Evolutionary conservation across 2,888 invertebrate species (phyloP).

Genomic region (Dioctria rufipes): DNA sequence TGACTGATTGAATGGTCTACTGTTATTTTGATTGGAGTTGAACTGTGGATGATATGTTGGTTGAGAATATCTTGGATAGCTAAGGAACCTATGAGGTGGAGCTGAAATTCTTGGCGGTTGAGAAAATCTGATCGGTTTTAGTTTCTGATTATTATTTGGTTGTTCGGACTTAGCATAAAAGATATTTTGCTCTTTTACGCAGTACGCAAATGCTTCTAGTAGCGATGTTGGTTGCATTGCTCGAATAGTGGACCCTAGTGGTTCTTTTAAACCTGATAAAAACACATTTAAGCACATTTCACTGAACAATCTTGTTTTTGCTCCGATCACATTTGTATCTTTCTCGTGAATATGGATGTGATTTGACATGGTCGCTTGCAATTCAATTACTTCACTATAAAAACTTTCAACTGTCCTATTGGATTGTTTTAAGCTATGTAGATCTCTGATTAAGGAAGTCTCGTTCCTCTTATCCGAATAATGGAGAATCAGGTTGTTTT

Average conservation of each 20-base stretch:
- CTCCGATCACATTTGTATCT: constrained; percentile 39
- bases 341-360: constrained; percentile 45
- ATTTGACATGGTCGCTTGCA: not conserved
- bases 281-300: not conserved
- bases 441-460: no score
- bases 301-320: constrained; percentile 3
- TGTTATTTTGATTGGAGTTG: not conserved
- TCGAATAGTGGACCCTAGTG: constrained; percentile 19
- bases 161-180: constrained; percentile 12
- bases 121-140: no score
- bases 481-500: no score
- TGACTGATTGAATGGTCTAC: not conserved
- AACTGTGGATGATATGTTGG: not conserved
- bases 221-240: constrained; percentile 20
- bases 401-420: not conserved
- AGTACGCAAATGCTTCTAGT: constrained; percentile 27
- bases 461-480: not conserved
- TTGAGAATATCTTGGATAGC: not conserved
- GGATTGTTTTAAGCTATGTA: no score
- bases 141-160: not conserved
- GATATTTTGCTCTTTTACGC: constrained; percentile 49
- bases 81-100: not conserved
- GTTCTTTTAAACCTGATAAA: constrained; percentile 21
- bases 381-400: not conserved
- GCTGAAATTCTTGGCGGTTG: no score